Evolutionary conservation across 2,113 vertebrate genomes (phyloP), one percentile per base, ranked within the genome.

Genomic region (Tor tambroides): DNA sequence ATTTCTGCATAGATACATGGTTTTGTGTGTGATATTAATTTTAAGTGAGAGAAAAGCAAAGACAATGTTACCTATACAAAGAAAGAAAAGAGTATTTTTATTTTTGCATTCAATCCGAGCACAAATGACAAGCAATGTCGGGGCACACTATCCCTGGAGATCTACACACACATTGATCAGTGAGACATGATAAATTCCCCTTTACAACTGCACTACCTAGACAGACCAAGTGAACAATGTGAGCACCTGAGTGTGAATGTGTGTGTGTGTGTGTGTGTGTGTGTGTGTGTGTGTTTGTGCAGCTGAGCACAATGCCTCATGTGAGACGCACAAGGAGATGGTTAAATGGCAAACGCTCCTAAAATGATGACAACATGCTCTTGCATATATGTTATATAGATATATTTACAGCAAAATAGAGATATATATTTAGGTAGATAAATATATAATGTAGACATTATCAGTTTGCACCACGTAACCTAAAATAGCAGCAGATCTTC

Each of bases 391-490:
- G 38, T 26, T 35, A 69, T 32, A 76, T 30, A 56, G 63, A 87
- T 85, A 88, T 41, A 90, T 85, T 89, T 80, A 89, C 80, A 91
- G 86, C 80, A 72, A 51, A 63, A 74, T 46, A 75, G 59, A 86
- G n/a, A 74, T 61, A 88, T 88, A 88, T 82, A 77, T 90, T 78
- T 84, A 87, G 67, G 86, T 89, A 72, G 85, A 46, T 26, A 75
- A 12, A 76, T 76, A 76, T 49, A 85, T 90, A 88, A 79, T 88
- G 49, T 92, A 90, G 71, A 67, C 15, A 88, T 87, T 84, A 80
- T 61, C 56, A 49, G 51, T 84, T 84, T 84, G 83, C 83, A 84
- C 21, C 67, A 71, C 19, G 6, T 84, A 38, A 80, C 32, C 30
- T 21, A 63, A 63, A 2, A 63, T 26, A 63, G 35, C 6, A 23